Evolutionary conservation across 2,113 vertebrate species (phyloP).

Genomic region (Acrocephalus arundinaceus): DNA sequence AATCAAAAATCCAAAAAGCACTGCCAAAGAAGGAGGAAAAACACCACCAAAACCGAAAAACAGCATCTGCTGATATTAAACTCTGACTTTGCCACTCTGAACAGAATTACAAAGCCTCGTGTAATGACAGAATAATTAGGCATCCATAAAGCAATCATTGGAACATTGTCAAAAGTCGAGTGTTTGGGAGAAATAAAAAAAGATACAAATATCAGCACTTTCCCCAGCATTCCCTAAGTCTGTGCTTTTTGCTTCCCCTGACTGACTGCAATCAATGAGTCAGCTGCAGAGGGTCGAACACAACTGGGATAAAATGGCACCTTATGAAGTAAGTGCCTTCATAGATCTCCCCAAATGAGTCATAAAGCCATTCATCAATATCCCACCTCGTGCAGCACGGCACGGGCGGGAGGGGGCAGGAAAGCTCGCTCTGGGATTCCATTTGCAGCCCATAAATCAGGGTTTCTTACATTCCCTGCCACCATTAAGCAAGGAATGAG

Average conservation of each 20-base stretch:
- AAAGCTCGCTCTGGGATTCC: conserved; percentile 22
- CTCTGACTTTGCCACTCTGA: not conserved
- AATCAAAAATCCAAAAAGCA: not conserved
- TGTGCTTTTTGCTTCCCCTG: not conserved
- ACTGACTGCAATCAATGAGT: conserved; percentile 65
- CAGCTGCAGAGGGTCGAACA: conserved; percentile 53
- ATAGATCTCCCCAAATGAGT: conserved; percentile 66
- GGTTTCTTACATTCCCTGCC: not conserved
- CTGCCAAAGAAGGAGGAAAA: not conserved
- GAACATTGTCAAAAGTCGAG: not conserved
- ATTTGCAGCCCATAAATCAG: conserved; percentile 48
- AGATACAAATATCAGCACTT: conserved; percentile 7
- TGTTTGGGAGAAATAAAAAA: not conserved
- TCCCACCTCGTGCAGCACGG: not conserved
- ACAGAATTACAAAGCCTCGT: not conserved
- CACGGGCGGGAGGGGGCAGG: conserved; percentile 2
- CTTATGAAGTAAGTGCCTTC: conserved; percentile 68
- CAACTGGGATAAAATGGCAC: conserved; percentile 66
- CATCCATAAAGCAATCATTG: not conserved
- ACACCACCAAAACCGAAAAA: not conserved
- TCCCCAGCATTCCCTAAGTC: not conserved
- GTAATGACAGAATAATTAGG: conserved; percentile 45
- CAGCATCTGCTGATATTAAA: conserved; percentile 6
- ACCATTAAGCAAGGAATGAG: not conserved
- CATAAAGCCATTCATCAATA: conserved; percentile 69